Conservation (phyloP, 2,888 invertebrate genomes). For the Harmothoe impar region DNA sequence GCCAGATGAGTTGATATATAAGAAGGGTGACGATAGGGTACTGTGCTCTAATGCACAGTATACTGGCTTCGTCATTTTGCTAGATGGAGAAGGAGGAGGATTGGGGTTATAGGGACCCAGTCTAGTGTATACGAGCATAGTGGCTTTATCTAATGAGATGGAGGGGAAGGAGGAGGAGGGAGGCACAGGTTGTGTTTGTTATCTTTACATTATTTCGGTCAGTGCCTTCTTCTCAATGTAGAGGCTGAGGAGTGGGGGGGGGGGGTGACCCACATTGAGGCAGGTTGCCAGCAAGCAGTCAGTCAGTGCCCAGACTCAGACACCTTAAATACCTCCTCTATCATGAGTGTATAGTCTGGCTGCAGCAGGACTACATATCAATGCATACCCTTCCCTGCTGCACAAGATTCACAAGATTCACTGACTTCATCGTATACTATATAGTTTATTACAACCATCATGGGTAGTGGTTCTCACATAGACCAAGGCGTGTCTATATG, state of each 20-base stretch:
- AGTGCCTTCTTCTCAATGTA: slow-evolving; percentile 29
- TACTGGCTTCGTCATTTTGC: neutral
- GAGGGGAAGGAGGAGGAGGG: neutral
- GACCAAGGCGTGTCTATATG: too few relatives aligned
- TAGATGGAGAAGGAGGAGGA: too few relatives aligned
- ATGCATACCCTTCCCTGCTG: too few relatives aligned
- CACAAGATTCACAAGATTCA: too few relatives aligned
- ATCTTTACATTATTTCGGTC: slow-evolving; percentile 57
- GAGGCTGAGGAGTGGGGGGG: neutral
- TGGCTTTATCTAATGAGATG: slow-evolving; percentile 42
- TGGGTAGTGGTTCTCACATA: too few relatives aligned
- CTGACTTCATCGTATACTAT: too few relatives aligned
- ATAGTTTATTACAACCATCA: too few relatives aligned
- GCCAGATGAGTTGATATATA: too few relatives aligned
- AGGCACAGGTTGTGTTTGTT: slow-evolving; percentile 51
- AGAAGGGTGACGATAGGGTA: neutral
- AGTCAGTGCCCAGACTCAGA: neutral
- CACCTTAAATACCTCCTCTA: too few relatives aligned
- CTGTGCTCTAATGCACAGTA: neutral
- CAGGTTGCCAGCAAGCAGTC: neutral
- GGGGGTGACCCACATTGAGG: slow-evolving; percentile 26
- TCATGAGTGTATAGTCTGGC: too few relatives aligned
- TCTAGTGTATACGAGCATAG: neutral
- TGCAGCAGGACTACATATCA: too few relatives aligned
- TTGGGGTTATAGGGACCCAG: too few relatives aligned